A percentile compares a stretch with the other conserved stretches of the same genome.
Evolutionary conservation across 2,113 vertebrate species (phyloP).

Genomic region (Loxodonta africana): DNA sequence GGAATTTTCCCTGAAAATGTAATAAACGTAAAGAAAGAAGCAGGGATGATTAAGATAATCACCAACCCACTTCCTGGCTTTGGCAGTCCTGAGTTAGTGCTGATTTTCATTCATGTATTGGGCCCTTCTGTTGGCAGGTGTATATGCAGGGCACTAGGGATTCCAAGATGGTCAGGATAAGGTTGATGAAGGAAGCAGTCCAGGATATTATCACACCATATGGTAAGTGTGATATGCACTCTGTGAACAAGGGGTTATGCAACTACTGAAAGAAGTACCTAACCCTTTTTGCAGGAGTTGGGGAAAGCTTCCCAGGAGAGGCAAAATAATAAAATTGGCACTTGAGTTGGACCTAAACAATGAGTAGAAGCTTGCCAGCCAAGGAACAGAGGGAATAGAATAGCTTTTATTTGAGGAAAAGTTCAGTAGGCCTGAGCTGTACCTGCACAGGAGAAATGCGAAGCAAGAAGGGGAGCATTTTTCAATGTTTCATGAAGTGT

Average conservation of each 20-base stretch:
- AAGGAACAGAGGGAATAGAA: background rate
- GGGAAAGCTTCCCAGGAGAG: background rate
- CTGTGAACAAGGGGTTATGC: background rate
- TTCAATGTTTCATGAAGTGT: background rate
- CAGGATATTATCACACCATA: fast-evolving
- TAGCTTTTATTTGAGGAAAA: background rate
- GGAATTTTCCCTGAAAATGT: background rate
- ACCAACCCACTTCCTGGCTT: background rate
- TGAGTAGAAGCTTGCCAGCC: background rate
- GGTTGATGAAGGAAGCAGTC: background rate
- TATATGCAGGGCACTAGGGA: background rate
- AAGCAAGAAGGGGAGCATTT: background rate
- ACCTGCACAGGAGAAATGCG: background rate
- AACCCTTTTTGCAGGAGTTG: background rate
- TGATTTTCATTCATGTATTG: background rate
- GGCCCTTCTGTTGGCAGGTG: background rate
- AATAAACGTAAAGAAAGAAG: background rate
- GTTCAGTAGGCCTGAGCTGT: background rate
- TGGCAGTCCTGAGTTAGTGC: background rate
- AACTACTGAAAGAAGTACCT: background rate
- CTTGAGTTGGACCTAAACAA: background rate
- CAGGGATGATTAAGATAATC: background rate
- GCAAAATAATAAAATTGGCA: background rate
- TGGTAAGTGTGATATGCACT: background rate
- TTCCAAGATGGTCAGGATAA: background rate